These are phyloP conservation scores for Coenonympha arcania DNA, from an alignment of 2,888 invertebrate species.

Conservation along the genomic window DNA sequence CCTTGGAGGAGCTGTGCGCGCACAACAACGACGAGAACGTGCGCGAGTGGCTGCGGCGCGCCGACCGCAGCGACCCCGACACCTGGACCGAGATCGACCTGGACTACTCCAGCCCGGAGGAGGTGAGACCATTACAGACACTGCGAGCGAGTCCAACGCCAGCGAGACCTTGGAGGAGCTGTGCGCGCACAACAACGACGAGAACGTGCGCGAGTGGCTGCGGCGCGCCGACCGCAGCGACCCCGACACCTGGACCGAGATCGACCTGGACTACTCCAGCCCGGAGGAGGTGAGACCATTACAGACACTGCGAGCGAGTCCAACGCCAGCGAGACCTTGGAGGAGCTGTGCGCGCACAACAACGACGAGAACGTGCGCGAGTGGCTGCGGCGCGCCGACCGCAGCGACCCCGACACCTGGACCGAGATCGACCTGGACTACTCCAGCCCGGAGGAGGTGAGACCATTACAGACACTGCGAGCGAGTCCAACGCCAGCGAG, in stretches of 20 bases:
- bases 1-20: conserved; percentile 53
- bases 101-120: conserved; percentile 79
- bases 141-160: conserved; percentile 53
- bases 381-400: conserved; percentile 52
- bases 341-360: conserved; percentile 52
- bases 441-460: conserved; percentile 77
- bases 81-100: conserved; percentile 84
- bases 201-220: conserved; percentile 60
- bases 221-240: conserved; percentile 43
- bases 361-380: conserved; percentile 57
- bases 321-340: conserved; percentile 50
- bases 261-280: conserved; percentile 79
- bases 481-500: conserved; percentile 55
- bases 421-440: conserved; percentile 82
- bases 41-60: conserved; percentile 57
- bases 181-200: conserved; percentile 52
- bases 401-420: conserved; percentile 76
- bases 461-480: conserved; percentile 57
- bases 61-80: conserved; percentile 56
- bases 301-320: conserved; percentile 61
- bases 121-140: conserved; percentile 62
- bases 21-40: conserved; percentile 54
- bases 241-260: conserved; percentile 81
- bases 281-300: conserved; percentile 74
- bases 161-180: conserved; percentile 56